Base-by-base conservation (phyloP, 2,113 vertebrate species). In the Mastomys coucha region DNA sequence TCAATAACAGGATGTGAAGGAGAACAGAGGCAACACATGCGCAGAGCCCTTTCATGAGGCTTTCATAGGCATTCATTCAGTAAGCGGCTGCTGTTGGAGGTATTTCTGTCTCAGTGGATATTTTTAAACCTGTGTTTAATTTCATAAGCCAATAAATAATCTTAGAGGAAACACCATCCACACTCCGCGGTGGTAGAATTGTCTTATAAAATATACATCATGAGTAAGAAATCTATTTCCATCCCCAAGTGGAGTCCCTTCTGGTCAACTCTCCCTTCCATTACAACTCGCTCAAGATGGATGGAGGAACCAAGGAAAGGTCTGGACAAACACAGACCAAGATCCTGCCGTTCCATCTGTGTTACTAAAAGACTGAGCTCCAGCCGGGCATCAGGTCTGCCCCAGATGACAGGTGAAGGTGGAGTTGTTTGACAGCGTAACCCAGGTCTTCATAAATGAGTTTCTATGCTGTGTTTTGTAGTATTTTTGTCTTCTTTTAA, bases 101-200 rank as follows among this genome's bases (percentile, higher is more conserved):
- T 51, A 49, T 19, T 90, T 89, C 42, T 80, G 7, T 39, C 65
- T 89, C 89, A 88, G 80, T 88, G 65, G 65, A 69, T 60, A 28
- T 91, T 58, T 60, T 60, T 53, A 33, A 17, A 77, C 53, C 58
- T 92, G 5, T 49, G 26, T 88, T 96, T 95, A 80, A 88, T 85
- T 93, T 77, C 51, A 86, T 51, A 80, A 81, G 51, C 49, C 75
- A 94, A 53, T 39, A 91, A 65, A n/a, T n/a, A n/a, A n/a, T n/a
- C 88, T 93, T 81, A 94, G 72, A 26, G 24, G 31, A 91, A 91
- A 53, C 80, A 33, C 60, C 51, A 70, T 39, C 70, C 72, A 86
- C n/a, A 72, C 49, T 77, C 51, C 70, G 28, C 65, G n/a, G 6
- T 28, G 42, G 56, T 53, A 89, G 31, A 84, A 53, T 49, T 60